Evolutionary conservation across 2,888 invertebrate genomes (phyloP), one percentile per base, ranked within the genome.

Genomic region (Dendrolimus pini): DNA sequence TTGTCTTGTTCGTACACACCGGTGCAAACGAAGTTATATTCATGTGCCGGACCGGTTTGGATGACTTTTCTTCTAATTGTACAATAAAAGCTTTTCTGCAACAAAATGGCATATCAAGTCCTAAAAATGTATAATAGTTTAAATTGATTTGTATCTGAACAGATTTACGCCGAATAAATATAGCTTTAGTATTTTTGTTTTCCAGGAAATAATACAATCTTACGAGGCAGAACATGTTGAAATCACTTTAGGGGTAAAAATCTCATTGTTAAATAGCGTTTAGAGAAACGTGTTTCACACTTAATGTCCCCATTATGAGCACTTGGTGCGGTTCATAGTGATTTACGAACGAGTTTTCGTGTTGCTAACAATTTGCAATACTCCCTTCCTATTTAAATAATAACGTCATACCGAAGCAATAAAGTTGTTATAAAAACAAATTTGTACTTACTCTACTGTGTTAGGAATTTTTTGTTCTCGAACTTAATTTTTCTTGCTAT

Each of bases 261-360:
- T 56, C 56, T 52, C 56, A 62, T 60, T 61, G 59, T 66, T 60
- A 56, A 68, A 59, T 61, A 62, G 59, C 55, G 55, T 60, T 58
- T 58, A 58, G 56, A 53, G 56, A 61, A 56, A 62, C 59, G 61
- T 64, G 62, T 64, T 63, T 61, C 53, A 60, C 58, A 60, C 61
- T 67, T 66, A 74, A 74, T 71, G 69, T 67, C 62, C 58, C 72
- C 64, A 72, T 80, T 77, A 69, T 65, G 62, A 65, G 67, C 80
- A 81, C 79, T 79, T 77, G 78, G 71, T 77, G 73, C 73, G 61
- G 63, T 60, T 55, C 59, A 56, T 55, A 62, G 58, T 73, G 74
- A 78, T 77, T 79, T 77, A 80, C 74, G 68, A 67, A 65, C 62
- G 64, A 68, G 68, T 67, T 68, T 68, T 61, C 59, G 56, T 61